Conservation (phyloP, 2,797 vertebrate species). For the Spheniscus humboldti region DNA sequence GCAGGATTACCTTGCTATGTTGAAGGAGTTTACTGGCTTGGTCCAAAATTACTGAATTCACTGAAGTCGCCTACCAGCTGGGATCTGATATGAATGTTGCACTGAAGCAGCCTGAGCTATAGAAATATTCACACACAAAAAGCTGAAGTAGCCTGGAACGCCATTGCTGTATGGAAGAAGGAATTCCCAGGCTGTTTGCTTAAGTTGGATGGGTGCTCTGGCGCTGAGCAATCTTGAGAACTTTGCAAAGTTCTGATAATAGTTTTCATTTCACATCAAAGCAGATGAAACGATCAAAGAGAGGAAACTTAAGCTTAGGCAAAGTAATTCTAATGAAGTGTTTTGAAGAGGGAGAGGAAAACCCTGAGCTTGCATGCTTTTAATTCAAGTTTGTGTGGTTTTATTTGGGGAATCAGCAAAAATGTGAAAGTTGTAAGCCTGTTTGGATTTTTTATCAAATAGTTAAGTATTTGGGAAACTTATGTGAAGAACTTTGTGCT, state of each 20-base stretch:
- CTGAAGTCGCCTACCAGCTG: not conserved
- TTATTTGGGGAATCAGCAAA: not conserved
- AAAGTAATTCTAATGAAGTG: conserved; percentile 47
- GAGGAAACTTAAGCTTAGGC: conserved; percentile 11
- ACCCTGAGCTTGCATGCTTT: not conserved
- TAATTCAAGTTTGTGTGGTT: not conserved
- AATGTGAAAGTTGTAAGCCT: not conserved
- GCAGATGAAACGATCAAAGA: conserved; percentile 41
- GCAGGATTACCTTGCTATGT: not conserved
- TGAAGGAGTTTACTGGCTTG: not conserved
- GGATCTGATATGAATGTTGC: not conserved
- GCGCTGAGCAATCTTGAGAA: not conserved
- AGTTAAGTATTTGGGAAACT: not conserved
- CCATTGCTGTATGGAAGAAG: not conserved
- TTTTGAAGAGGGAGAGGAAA: not conserved
- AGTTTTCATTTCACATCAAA: conserved; percentile 60
- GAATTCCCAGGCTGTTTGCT: not conserved
- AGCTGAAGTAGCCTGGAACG: not conserved
- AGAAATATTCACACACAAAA: not conserved
- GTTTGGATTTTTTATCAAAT: not conserved
- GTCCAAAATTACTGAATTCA: not conserved
- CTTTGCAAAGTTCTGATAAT: not conserved
- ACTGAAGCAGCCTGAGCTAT: not conserved
- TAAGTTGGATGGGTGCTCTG: not conserved
- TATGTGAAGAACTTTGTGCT: not conserved